A percentile compares a stretch with the other conserved stretches of the same genome.
Conservation (phyloP, 2,888 invertebrate species). For the Apotomis turbidana region DNA sequence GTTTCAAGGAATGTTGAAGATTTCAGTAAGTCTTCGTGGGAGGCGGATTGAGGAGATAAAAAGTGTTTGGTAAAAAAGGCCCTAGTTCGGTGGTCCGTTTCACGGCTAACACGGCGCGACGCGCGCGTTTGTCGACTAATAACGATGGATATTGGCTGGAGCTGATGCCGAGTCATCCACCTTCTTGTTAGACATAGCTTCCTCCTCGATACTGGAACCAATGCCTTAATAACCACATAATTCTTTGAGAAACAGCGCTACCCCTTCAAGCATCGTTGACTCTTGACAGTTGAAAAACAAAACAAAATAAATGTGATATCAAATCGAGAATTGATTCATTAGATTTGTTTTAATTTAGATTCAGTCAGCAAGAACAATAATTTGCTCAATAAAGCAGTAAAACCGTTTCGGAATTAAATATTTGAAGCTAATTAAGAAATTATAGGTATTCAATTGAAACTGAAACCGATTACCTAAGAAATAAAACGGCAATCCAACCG, state of each 20-base stretch:
- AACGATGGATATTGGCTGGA: constrained; percentile 74
- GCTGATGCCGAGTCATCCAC: constrained; percentile 70
- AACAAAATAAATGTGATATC: constrained; percentile 19
- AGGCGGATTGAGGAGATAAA: constrained; percentile 56
- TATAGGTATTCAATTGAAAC: no score
- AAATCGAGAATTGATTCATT: constrained; percentile 27
- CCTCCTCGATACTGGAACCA: constrained; percentile 28
- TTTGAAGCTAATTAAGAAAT: no score
- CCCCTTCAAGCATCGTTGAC: constrained; percentile 18
- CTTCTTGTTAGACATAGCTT: constrained; percentile 48
- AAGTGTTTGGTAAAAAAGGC: constrained; percentile 67
- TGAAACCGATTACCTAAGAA: no score
- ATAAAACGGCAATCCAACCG: no score
- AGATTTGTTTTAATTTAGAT: constrained; percentile 1
- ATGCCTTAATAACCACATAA: constrained; percentile 37
- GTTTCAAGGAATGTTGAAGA: constrained; percentile 25
- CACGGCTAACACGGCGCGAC: constrained; percentile 75
- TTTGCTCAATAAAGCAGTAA: not conserved
- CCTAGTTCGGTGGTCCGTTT: constrained; percentile 75
- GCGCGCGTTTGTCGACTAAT: constrained; percentile 73
- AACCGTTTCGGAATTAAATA: no score
- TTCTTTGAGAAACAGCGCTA: constrained; percentile 30
- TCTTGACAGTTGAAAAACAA: constrained; percentile 23
- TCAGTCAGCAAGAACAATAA: not conserved
- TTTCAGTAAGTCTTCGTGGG: constrained; percentile 64